Conservation (phyloP, 1,140 invertebrate species). For the Lucilia sericata region DNA sequence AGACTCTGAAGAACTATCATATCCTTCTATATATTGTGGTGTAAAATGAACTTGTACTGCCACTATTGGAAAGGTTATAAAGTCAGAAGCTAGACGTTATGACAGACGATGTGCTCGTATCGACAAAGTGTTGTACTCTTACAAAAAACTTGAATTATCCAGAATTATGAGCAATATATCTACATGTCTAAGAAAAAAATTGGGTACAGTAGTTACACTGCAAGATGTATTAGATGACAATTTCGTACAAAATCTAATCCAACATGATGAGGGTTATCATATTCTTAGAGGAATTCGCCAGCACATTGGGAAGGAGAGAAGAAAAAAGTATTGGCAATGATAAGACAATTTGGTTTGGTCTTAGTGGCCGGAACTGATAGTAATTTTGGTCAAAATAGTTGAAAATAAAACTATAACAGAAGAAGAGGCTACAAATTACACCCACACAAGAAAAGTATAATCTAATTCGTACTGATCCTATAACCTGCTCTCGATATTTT, state of each 20-base stretch:
- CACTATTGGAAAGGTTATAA: neutral
- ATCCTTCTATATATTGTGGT: conserved; percentile 37
- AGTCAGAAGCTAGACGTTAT: conserved; percentile 25
- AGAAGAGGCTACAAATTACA: conserved; percentile 20
- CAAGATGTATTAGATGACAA: conserved; percentile 30
- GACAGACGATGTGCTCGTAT: conserved; percentile 21
- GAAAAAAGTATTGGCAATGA: conserved; percentile 54
- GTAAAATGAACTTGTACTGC: neutral
- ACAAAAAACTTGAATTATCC: conserved; percentile 36
- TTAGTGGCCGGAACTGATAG: conserved; percentile 58
- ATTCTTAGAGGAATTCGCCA: conserved; percentile 51
- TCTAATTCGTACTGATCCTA: conserved; percentile 43
- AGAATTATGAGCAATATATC: conserved; percentile 31
- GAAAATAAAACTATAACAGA: conserved; percentile 38
- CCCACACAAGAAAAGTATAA: conserved; percentile 3
- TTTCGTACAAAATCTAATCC: conserved; percentile 44
- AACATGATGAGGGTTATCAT: conserved; percentile 50
- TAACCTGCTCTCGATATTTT: conserved; percentile 45
- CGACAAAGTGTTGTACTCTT: conserved; percentile 30
- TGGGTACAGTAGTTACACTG: neutral
- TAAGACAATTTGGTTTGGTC: conserved; percentile 53
- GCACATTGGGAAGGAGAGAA: conserved; percentile 53
- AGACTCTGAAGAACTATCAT: conserved; percentile 44
- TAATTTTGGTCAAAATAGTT: conserved; percentile 49
- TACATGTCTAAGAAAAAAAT: conserved; percentile 31